Conservation (phyloP, 1,140 invertebrate species). For the Diorhabda carinulata region DNA sequence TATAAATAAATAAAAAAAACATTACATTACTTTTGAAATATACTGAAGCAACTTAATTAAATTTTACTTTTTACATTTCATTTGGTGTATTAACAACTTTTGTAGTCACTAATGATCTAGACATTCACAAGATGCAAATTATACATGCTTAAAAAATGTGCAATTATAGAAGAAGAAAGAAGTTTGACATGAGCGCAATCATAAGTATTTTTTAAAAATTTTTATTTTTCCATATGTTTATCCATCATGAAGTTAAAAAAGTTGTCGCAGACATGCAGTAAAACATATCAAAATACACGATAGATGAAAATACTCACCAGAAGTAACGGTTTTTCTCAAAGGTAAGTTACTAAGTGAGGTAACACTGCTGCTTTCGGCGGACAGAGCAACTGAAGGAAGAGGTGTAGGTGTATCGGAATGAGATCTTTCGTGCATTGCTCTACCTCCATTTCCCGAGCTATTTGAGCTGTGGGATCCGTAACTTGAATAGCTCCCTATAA, state of each 20-base stretch:
- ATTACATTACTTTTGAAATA: too few relatives aligned
- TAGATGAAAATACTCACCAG: conserved; percentile 57
- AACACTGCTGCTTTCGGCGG: conserved; percentile 91
- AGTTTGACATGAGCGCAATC: too few relatives aligned
- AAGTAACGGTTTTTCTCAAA: conserved; percentile 77
- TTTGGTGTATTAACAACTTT: too few relatives aligned
- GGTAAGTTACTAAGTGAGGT: conserved; percentile 87
- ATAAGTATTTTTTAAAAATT: too few relatives aligned
- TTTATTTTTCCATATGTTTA: too few relatives aligned
- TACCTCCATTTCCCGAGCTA: conserved; percentile 42
- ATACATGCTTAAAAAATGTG: too few relatives aligned
- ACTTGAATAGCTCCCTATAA: conserved; percentile 46
- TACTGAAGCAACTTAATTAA: too few relatives aligned
- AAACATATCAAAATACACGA: neutral
- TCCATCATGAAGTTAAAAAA: neutral
- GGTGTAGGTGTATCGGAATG: conserved; percentile 85
- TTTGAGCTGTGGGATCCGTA: conserved; percentile 44
- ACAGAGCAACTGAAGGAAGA: conserved; percentile 84
- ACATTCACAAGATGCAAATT: too few relatives aligned
- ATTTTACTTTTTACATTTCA: too few relatives aligned
- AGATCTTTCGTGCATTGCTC: conserved; percentile 76
- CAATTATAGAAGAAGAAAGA: too few relatives aligned
- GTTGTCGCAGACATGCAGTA: neutral
- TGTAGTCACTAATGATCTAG: too few relatives aligned
- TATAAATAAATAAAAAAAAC: too few relatives aligned